Evolutionary conservation across 2,888 invertebrate genomes (phyloP).

Genomic region (Idaea aversata): DNA sequence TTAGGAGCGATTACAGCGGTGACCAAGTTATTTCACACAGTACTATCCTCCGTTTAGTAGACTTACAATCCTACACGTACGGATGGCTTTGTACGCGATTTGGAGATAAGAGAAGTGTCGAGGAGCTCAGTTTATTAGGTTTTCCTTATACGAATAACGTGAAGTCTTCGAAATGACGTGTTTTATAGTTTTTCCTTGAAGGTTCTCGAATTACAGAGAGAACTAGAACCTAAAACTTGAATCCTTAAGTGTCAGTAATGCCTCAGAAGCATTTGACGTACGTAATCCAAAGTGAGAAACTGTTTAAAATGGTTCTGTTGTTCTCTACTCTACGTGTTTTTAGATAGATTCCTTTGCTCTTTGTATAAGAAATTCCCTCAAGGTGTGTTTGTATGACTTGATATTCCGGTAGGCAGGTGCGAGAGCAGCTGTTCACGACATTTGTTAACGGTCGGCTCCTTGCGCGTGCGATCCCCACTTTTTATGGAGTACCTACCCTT

Average conservation of each 20-base stretch:
- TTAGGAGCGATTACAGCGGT: background rate
- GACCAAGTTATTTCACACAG: background rate
- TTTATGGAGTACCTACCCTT: slow-evolving; percentile 7
- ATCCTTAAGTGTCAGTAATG: too few relatives aligned
- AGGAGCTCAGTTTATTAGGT: background rate
- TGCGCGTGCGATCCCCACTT: slow-evolving; percentile 27
- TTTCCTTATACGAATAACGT: background rate
- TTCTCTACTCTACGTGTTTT: too few relatives aligned
- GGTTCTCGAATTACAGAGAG: too few relatives aligned
- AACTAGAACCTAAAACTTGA: too few relatives aligned
- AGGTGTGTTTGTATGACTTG: slow-evolving; percentile 10
- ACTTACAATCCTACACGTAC: background rate
- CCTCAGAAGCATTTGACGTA: too few relatives aligned
- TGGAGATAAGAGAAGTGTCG: background rate
- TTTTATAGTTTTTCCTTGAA: too few relatives aligned
- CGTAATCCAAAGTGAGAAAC: too few relatives aligned
- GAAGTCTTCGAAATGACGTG: background rate
- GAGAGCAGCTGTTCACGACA: slow-evolving; percentile 40
- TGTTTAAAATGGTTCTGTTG: too few relatives aligned
- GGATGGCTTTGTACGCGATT: background rate
- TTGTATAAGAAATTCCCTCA: slow-evolving; percentile 9
- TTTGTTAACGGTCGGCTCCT: slow-evolving; percentile 36
- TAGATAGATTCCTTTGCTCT: background rate
- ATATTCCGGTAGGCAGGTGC: slow-evolving; percentile 37
- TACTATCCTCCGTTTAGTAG: background rate